These are phyloP conservation scores for Columba guinea DNA, from an alignment of 2,797 vertebrate genomes.

Conservation along the genomic window DNA sequence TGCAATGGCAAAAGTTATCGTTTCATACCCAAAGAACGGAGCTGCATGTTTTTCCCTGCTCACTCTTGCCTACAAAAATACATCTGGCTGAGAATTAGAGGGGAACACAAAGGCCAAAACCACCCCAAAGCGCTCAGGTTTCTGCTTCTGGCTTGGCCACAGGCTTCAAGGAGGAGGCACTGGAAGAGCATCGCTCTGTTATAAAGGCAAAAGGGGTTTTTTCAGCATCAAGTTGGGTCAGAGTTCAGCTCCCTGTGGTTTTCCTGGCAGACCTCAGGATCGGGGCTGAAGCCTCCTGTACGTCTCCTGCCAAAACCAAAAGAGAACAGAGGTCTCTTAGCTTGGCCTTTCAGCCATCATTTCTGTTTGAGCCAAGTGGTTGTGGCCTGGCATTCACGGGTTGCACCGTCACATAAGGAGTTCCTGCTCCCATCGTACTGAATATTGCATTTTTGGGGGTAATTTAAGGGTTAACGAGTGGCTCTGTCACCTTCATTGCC, in stretches of 20 bases:
- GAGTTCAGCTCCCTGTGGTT: fast-evolving
- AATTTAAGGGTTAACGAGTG: background rate
- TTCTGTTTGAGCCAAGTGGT: background rate
- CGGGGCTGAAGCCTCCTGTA: background rate
- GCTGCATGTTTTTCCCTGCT: background rate
- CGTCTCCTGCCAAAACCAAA: background rate
- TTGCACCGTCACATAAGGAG: background rate
- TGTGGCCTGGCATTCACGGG: background rate
- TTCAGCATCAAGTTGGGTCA: background rate
- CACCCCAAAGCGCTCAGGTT: background rate
- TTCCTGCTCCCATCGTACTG: background rate
- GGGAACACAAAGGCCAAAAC: background rate
- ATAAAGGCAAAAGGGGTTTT: background rate
- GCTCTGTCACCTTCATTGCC: background rate
- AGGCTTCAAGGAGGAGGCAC: background rate
- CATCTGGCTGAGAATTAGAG: background rate
- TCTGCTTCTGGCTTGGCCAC: background rate
- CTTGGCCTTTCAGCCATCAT: background rate
- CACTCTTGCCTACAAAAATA: background rate
- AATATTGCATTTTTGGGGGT: background rate
- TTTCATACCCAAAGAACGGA: background rate
- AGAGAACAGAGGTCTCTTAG: background rate
- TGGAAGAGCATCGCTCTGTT: background rate
- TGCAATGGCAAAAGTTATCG: background rate
- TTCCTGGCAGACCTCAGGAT: fast-evolving